phyloP scores from a whole-genome alignment of 37 sponge, comb jelly and placozoan genomes.

The Spongilla lacustris region DNA sequence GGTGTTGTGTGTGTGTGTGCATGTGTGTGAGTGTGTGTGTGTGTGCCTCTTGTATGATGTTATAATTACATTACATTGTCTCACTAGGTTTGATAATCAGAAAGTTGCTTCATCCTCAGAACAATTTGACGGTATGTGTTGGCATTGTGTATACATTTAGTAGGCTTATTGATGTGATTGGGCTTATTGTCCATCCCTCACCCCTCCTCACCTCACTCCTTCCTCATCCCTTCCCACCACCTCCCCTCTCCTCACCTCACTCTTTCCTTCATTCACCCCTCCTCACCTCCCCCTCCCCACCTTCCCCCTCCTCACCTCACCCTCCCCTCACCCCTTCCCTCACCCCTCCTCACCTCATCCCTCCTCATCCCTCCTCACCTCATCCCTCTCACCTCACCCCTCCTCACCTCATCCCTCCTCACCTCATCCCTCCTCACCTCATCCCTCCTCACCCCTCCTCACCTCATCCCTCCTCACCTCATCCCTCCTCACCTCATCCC shows the following conservation, averaged over 20 bases:
- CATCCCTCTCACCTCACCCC: conserved; percentile 24
- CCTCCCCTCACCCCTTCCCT: conserved; percentile 43
- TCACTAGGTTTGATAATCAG: conserved; percentile 71
- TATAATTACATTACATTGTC: too few species aligned
- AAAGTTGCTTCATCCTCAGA: conserved; percentile 83
- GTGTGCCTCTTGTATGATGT: too few species aligned
- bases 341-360: neutral
- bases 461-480: neutral
- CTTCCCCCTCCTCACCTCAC: conserved; percentile 29
- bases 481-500: too few species aligned
- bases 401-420: conserved; percentile 4
- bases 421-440: neutral
- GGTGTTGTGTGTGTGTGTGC: neutral
- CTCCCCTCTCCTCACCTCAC: neutral
- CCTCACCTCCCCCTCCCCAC: conserved; percentile 13
- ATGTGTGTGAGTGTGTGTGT: too few species aligned
- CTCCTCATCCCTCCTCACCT: neutral
- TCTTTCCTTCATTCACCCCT: neutral
- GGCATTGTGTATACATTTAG: neutral
- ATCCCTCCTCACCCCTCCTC: neutral
- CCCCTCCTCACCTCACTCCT: neutral
- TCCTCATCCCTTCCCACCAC: neutral
- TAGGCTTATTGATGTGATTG: too few species aligned
- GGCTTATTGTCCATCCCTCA: too few species aligned
- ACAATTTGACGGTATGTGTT: conserved; percentile 39